Evolutionary conservation across 2,888 invertebrate species (phyloP), one percentile per base, ranked within the genome.

Genomic region (Acleris literana): DNA sequence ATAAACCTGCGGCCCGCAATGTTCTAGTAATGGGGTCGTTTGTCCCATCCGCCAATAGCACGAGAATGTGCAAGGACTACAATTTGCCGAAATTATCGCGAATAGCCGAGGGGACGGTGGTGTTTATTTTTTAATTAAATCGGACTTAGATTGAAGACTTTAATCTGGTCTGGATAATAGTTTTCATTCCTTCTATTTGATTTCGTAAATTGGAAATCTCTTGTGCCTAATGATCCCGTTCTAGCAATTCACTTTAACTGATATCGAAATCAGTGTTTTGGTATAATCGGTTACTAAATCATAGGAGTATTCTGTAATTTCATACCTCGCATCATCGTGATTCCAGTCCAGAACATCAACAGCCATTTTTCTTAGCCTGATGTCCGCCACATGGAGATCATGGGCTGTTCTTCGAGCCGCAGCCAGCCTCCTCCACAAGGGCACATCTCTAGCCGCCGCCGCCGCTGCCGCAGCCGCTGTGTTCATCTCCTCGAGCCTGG

Each of bases 291-390:
- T 22, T 39, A 16, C 20, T 55, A 5, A 20, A 20, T 11, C 18
- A 49, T 49, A 0, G 20, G 43, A 44, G 13, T 39, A 22, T 20
- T 20, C 1, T 49, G 11, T 46, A 46, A n/a, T 17, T 46, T 44
- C 64, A 71, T 77, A 90, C 93, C 93, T 95, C 55, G 97, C 97
- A 85, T 98, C 98, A 77, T 97, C 97, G 81, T 97, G 97, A 88
- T 96, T 97, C 99, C 99, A 99, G 79, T 98, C 98, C 72, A 99
- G 89, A 5, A 97, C 95, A 84, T 99, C 98, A 70, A 98, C 96
- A 62, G 98, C 98, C 94, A 98, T 96, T 95, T 98, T 98, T 83
- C 97, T 94, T 70, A 98, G 92, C 86, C 97, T 96, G 74, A 98
- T 97, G 84, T 97, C 97, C 72, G 97, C 97, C 87, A 97, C 95